Evolutionary conservation across 2,797 vertebrate species (phyloP).

Genomic region (Macropodus opercularis): DNA sequence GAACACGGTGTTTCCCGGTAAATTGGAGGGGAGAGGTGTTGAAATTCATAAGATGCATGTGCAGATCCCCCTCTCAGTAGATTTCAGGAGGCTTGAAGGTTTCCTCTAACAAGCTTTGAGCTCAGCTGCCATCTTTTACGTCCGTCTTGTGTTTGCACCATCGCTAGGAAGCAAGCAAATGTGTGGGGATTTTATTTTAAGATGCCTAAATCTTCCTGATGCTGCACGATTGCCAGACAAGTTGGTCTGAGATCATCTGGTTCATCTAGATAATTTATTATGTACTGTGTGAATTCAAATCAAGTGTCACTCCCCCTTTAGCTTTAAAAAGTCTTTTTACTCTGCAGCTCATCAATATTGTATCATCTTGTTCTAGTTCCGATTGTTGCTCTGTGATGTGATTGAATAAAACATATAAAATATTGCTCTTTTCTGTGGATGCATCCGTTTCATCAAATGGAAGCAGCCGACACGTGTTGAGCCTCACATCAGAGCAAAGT

Average conservation of each 20-base stretch:
- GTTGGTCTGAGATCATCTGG: background rate
- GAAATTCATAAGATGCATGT: conserved; percentile 52
- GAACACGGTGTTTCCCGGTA: conserved; percentile 43
- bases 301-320: background rate
- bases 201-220: background rate
- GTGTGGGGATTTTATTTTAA: background rate
- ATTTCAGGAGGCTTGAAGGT: conserved; percentile 34
- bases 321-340: background rate
- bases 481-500: background rate
- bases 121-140: conserved; percentile 35
- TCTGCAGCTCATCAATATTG: background rate
- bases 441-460: conserved; percentile 1
- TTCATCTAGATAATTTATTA: background rate
- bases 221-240: conserved; percentile 7
- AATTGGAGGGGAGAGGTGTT: conserved; percentile 41
- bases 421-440: background rate
- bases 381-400: background rate
- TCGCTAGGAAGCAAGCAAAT: conserved; percentile 16
- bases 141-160: conserved; percentile 29
- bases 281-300: background rate
- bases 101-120: conserved; percentile 38
- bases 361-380: background rate
- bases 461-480: conserved; percentile 2
- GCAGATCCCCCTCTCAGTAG: conserved; percentile 41
- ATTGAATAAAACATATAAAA: conserved; percentile 3